Evolutionary conservation across 2,888 invertebrate species (phyloP).

Genomic region (Hedya salicella): DNA sequence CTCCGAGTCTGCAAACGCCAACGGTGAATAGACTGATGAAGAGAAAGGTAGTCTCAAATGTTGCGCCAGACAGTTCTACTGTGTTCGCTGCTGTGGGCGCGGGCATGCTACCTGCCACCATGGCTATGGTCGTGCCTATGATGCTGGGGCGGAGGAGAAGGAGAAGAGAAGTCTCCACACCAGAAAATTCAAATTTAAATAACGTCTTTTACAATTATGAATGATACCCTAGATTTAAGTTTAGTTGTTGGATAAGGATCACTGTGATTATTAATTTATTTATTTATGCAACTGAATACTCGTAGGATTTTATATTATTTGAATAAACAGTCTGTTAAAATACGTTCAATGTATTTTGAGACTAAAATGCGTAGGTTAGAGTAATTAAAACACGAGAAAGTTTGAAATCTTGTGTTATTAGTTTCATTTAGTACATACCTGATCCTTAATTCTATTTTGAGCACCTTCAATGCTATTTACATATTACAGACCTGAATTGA

Average conservation of each 20-base stretch:
- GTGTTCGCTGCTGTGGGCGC: constrained; percentile 90
- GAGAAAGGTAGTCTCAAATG: constrained; percentile 67
- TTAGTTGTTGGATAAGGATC: constrained; percentile 35
- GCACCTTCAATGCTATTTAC: background rate
- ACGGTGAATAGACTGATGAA: constrained; percentile 64
- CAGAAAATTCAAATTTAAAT: constrained; percentile 56
- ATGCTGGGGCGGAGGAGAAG: constrained; percentile 85
- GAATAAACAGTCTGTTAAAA: constrained; percentile 19
- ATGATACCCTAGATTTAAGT: constrained; percentile 40
- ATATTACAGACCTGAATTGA: background rate
- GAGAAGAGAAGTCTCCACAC: constrained; percentile 57
- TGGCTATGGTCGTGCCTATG: constrained; percentile 92
- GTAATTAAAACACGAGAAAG: constrained; percentile 8
- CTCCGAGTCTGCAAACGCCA: constrained; percentile 64
- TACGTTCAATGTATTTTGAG: constrained; percentile 38
- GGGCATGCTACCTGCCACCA: constrained; percentile 91
- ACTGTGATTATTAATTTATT: constrained; percentile 49
- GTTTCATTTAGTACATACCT: background rate
- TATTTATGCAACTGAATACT: constrained; percentile 22
- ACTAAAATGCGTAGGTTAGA: constrained; percentile 1
- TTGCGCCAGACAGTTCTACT: constrained; percentile 84
- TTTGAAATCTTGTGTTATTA: background rate
- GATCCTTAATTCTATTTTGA: background rate
- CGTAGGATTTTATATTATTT: constrained; percentile 8
- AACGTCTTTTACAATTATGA: constrained; percentile 58